phyloP scores from a whole-genome alignment of 1,140 invertebrate genomes.

The Lamellibrachia luymesi region DNA sequence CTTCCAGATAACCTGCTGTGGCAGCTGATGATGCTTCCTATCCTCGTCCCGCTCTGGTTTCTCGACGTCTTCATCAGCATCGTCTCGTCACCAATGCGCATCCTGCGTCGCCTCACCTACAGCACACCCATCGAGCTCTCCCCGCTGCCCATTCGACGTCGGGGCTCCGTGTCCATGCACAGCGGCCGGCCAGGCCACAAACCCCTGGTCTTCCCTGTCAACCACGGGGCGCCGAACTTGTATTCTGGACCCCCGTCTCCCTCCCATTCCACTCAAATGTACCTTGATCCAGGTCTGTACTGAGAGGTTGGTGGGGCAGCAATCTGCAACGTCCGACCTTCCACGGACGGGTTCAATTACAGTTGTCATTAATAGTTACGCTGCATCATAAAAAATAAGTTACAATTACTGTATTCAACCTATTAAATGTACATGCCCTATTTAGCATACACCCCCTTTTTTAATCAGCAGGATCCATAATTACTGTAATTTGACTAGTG shows the following conservation, averaged over 20 bases:
- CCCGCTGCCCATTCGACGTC: background rate
- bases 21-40: background rate
- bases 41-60: background rate
- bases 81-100: background rate
- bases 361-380: too few species aligned
- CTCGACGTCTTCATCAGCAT: background rate
- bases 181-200: background rate
- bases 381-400: too few species aligned
- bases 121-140: background rate
- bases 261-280: background rate
- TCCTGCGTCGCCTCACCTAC: background rate
- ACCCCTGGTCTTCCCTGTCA: background rate
- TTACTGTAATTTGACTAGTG: too few species aligned
- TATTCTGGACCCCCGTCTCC: background rate
- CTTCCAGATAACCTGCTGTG: background rate
- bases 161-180: background rate
- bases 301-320: background rate
- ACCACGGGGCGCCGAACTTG: background rate
- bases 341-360: too few species aligned
- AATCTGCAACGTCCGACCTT: too few species aligned
- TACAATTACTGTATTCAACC: too few species aligned
- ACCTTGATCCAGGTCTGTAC: background rate
- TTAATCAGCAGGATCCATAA: too few species aligned
- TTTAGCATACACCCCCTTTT: too few species aligned
- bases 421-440: too few species aligned